Percentiles rank a stretch among this genome's conserved stretches.
Evolutionary conservation across 2,113 vertebrate genomes (phyloP).

Genomic region (Gorsachius goisagi): DNA sequence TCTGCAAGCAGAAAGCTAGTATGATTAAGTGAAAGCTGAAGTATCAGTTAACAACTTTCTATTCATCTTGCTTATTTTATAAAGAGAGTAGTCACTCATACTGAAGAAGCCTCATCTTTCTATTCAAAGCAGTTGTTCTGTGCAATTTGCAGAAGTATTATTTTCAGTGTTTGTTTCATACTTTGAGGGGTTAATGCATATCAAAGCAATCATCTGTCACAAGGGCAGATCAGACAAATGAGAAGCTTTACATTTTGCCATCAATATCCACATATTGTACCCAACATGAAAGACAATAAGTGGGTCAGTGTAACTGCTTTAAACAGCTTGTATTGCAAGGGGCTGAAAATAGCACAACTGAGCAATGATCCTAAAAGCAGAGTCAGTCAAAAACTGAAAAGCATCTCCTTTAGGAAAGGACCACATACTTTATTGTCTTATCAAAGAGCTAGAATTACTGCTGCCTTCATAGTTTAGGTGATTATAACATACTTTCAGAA

Average conservation of each 20-base stretch:
- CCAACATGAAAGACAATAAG: neutral
- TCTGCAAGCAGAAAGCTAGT: slow-evolving; percentile 37
- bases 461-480: neutral
- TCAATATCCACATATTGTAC: neutral
- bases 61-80: neutral
- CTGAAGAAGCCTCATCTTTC: neutral
- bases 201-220: neutral
- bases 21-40: slow-evolving; percentile 65
- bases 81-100: neutral
- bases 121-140: neutral
- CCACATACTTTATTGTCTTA: neutral
- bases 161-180: neutral
- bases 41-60: slow-evolving; percentile 30
- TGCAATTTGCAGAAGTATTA: neutral
- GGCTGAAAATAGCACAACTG: neutral
- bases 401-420: neutral
- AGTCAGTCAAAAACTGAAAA: neutral
- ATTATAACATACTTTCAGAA: neutral
- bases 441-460: neutral
- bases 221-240: neutral
- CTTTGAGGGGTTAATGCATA: neutral
- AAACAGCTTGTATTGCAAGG: neutral
- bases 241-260: neutral
- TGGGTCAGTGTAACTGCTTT: neutral
- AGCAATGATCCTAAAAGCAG: neutral